Conservation (phyloP, 2,113 vertebrate species). For the Nothobranchius kuhntae region DNA sequence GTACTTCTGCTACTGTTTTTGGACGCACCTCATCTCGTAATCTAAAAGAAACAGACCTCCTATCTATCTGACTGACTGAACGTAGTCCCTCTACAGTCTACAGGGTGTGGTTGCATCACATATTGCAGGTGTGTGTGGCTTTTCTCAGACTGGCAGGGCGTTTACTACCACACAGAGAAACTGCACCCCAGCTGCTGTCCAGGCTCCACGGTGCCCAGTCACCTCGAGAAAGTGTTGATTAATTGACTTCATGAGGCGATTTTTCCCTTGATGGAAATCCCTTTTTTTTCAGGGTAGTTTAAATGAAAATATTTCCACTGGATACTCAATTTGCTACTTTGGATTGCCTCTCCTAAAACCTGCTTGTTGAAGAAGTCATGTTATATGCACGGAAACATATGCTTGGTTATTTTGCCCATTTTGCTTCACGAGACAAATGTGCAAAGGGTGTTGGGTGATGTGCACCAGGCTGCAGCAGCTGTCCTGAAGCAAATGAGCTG, state of each 20-base stretch:
- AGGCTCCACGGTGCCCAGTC: slow-evolving; percentile 50
- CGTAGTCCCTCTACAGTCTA: slow-evolving; percentile 8
- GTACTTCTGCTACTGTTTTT: background rate
- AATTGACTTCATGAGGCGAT: slow-evolving; percentile 50
- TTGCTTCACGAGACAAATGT: background rate
- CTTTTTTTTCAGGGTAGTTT: slow-evolving; percentile 32
- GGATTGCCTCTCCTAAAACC: slow-evolving; percentile 18
- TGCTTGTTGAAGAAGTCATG: background rate
- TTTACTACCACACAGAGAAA: slow-evolving; percentile 24
- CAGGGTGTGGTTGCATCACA: slow-evolving; percentile 44
- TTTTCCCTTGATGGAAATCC: slow-evolving; percentile 50
- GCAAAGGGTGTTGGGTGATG: background rate
- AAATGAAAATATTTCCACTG: slow-evolving; percentile 39
- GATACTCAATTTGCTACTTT: slow-evolving; percentile 10
- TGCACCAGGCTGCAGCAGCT: background rate
- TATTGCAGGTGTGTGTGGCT: slow-evolving; percentile 57
- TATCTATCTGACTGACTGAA: slow-evolving; percentile 21
- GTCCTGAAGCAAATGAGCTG: background rate
- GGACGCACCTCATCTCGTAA: background rate
- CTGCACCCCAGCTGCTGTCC: slow-evolving; percentile 41
- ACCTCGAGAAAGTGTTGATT: slow-evolving; percentile 56
- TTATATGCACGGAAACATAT: slow-evolving; percentile 4
- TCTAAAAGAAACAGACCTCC: background rate
- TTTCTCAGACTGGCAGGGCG: slow-evolving; percentile 38
- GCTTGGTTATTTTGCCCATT: background rate